phyloP scores from a whole-genome alignment of 1,140 invertebrate genomes.

The Drosophila truncata region DNA sequence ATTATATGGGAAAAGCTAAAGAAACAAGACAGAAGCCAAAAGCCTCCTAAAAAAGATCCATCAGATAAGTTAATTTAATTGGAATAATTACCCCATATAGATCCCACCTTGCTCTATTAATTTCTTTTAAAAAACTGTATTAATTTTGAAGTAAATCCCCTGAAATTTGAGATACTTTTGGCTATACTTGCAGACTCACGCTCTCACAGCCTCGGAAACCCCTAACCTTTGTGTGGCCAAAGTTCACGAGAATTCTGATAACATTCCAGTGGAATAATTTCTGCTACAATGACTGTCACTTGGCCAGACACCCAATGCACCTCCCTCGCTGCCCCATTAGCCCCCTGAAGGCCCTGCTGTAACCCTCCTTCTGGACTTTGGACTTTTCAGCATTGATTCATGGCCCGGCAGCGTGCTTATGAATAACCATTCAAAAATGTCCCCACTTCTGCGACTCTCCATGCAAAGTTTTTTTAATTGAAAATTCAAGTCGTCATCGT shows the following conservation, averaged over 20 bases:
- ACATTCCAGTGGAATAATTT: constrained; percentile 61
- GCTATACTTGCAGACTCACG: constrained; percentile 7
- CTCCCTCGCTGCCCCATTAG: neutral
- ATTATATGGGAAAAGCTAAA: neutral
- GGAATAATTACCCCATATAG: too few relatives aligned
- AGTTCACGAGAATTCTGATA: constrained; percentile 48
- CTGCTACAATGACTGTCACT: constrained; percentile 58
- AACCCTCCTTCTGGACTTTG: constrained; percentile 56
- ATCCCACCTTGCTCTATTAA: neutral
- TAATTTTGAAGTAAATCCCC: neutral
- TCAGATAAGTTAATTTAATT: neutral
- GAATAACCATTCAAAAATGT: constrained; percentile 75
- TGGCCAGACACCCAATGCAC: constrained; percentile 16
- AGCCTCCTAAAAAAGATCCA: too few relatives aligned
- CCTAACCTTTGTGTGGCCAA: constrained; percentile 25
- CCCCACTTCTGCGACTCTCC: constrained; percentile 15
- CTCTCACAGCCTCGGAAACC: neutral
- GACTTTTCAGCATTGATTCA: constrained; percentile 71
- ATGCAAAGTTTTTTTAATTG: constrained; percentile 67
- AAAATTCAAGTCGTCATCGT: constrained; percentile 67
- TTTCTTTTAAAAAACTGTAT: neutral
- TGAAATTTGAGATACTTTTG: neutral
- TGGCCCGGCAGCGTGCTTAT: constrained; percentile 58
- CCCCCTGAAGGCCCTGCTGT: neutral
- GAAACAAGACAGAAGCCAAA: neutral